Base-by-base conservation (phyloP, 2,888 invertebrate species). In the Mycalesis mineus region DNA sequence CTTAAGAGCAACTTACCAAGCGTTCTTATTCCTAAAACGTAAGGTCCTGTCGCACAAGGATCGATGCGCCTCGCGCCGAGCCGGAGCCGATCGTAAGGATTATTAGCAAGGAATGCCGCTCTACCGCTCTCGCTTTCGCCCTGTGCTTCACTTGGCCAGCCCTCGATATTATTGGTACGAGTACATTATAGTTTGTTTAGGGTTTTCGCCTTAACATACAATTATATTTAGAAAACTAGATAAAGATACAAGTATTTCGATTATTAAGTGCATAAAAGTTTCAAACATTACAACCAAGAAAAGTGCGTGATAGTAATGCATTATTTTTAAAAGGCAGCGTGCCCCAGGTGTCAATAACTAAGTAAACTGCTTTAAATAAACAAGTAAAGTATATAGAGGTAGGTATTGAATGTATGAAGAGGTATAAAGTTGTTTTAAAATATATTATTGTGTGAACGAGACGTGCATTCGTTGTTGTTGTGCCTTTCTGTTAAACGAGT, bases 71-170 rank as follows among this genome's bases (percentile, higher is more conserved):
- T 71, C 65, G 70, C 68, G 65, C 62, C 68, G 59, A 67, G 60
- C 59, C 64, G 69, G 68, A 69, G 67, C 72, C 74, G 70, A 72
- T 75, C 77, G 79, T 78, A 75, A 80, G 80, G 82, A 82, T 76
- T 78, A 84, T 87, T 85, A 86, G 77, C 63, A 70, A 71, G 88
- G 88, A 88, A 87, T 88, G 88, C 79, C 70, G 82, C 77, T 74
- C 69, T 58, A 67, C 83, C 68, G 85, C 85, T 87, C 86, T 86
- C 82, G 83, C 80, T 86, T 84, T 86, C 78, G 63, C 68, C 65
- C 63, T 68, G 64, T 65, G 60, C 65, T 58, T 64, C 65, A 60
- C 66, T 61, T 64, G 64, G 62, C 53, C 60, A 68, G 65, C 62
- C 60, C 65, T 64, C 68, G 73, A 74, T 67, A 68, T 70, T 73